These are phyloP conservation scores for Sphyrna mokarran DNA, from an alignment of 2,113 vertebrate genomes.

Conservation along the genomic window DNA sequence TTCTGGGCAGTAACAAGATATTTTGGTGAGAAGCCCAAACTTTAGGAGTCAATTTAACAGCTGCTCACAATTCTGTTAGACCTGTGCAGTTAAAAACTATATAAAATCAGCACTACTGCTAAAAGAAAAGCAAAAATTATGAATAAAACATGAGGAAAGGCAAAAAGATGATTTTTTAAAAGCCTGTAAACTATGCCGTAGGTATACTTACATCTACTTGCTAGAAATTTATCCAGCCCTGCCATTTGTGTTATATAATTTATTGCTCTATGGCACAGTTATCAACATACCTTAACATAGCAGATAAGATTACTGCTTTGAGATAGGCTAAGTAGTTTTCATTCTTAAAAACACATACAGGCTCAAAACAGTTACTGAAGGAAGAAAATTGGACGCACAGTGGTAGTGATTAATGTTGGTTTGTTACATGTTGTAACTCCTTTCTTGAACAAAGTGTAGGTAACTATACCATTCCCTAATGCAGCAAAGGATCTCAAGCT, in stretches of 20 bases:
- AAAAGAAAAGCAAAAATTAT: neutral
- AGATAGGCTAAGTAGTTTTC: neutral
- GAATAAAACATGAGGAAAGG: neutral
- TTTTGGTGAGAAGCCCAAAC: neutral
- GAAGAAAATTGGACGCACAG: neutral
- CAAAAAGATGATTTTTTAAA: neutral
- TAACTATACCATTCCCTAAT: too few species aligned
- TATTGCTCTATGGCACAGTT: neutral
- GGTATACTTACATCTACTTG: neutral
- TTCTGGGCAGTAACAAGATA: neutral
- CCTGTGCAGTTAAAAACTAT: neutral
- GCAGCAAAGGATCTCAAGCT: too few species aligned
- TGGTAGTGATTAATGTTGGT: neutral
- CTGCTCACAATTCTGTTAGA: neutral
- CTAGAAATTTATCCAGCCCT: neutral
- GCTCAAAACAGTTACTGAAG: neutral
- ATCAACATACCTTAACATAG: neutral
- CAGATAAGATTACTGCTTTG: neutral
- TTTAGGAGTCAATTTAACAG: neutral
- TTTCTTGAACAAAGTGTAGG: too few species aligned
- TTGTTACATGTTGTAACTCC: too few species aligned
- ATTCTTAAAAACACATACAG: neutral
- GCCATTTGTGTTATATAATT: neutral
- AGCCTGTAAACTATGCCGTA: too few species aligned
- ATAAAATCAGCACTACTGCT: neutral